Base-by-base conservation (phyloP, 53 echinoderm and acorn worm genomes). In the Arbacia lixula region DNA sequence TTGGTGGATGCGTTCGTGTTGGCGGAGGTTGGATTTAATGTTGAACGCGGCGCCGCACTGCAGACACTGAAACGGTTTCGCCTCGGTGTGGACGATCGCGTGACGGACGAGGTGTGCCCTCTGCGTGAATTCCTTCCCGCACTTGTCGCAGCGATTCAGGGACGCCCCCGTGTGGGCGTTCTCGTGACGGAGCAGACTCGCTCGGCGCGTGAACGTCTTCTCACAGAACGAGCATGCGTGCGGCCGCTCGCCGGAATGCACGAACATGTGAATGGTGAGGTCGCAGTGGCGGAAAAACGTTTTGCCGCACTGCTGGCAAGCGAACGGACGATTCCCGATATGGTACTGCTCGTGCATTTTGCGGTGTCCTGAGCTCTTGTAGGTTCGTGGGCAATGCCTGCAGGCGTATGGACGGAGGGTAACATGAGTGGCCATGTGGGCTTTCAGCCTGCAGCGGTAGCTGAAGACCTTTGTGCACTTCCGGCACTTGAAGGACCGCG, bases 401-500 rank as follows among this genome's bases (percentile, higher is more conserved):
- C 81, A 81, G 16, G n/a, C 2, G 32, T 30, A 81, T 17, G 81
- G 81, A 30, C 51, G 28, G 29, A n/a, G 14, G 30, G 71, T 72
- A 0, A 81, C 57, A 40, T 90, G 90, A 36, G 81, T 86, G 12
- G 61, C 68, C 64, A 71, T 53, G 33, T 90, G 90, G 37, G 36
- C 81, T 10, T 72, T 81, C 64, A 90, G 51, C 27, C 80, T 71
- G 1, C 68, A 79, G 25, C 71, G 79, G 19, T 68, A 72, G 14
- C 62, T 53, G 82, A 90, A 90, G 4, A 26, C 34, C 82, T 90
- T 90, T 37, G 55, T 68, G 64, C 90, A 90, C 1, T 71, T 53
- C 14, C 68, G 53, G 65, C 90, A 90, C 39, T 86, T 72, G 55
- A 86, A 90, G 0, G 86, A 82, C 53, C 81, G 85, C 50, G 81